phyloP scores from a whole-genome alignment of 2,113 vertebrate species.

The Balaeniceps rex region DNA sequence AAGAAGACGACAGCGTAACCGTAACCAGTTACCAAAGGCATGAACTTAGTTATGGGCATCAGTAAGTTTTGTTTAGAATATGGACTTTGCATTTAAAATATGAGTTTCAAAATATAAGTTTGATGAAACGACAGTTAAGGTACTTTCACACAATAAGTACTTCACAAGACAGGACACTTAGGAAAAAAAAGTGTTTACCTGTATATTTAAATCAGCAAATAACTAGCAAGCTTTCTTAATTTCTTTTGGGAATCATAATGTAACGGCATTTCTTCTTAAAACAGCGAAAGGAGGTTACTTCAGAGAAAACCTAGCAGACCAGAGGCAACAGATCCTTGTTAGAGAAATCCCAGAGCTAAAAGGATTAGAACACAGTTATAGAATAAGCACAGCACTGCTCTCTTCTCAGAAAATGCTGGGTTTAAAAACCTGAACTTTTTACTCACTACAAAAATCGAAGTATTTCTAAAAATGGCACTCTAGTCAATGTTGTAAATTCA shows the following conservation, averaged over 20 bases:
- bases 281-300: background rate
- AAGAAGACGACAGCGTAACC: fast-evolving
- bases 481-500: background rate
- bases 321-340: background rate
- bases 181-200: background rate
- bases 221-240: background rate
- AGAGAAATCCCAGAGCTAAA: background rate
- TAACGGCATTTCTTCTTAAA: background rate
- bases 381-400: background rate
- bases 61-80: background rate
- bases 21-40: background rate
- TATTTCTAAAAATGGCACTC: background rate
- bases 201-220: background rate
- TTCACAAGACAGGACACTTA: background rate
- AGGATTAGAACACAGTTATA: background rate
- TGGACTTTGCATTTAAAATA: background rate
- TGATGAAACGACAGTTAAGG: background rate
- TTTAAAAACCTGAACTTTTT: background rate
- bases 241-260: background rate
- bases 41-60: background rate
- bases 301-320: background rate
- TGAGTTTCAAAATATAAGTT: background rate
- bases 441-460: background rate
- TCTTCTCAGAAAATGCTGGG: background rate
- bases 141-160: background rate